Conservation (phyloP, 2,113 vertebrate genomes). For the Steatornis caripensis region DNA sequence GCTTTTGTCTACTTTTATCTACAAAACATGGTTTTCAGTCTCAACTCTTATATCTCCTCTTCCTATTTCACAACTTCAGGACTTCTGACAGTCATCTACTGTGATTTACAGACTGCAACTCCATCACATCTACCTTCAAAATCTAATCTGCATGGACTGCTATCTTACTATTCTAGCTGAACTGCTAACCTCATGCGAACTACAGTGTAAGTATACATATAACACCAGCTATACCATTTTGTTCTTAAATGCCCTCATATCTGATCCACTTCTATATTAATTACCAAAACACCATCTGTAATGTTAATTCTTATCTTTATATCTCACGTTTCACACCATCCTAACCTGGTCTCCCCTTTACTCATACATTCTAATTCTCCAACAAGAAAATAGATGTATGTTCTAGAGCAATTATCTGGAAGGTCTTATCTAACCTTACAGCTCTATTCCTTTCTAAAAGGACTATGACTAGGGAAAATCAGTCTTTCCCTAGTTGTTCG, state of each 20-base stretch:
- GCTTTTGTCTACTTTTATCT: not conserved
- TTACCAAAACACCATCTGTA: not conserved
- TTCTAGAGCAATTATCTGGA: not conserved
- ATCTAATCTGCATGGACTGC: not conserved
- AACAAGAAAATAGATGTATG: not conserved
- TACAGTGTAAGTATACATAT: too few species aligned
- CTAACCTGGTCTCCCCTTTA: not conserved
- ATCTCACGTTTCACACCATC: not conserved
- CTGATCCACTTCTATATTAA: not conserved
- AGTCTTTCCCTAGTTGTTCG: not conserved
- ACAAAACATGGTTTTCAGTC: not conserved
- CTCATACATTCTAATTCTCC: not conserved
- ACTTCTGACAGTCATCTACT: not conserved
- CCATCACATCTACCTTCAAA: not conserved
- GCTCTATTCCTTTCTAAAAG: not conserved
- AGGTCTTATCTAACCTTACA: not conserved
- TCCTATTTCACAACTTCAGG: not conserved
- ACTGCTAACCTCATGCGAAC: not conserved
- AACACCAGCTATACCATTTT: not conserved
- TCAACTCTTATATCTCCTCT: not conserved
- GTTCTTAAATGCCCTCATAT: not conserved
- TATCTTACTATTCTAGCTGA: not conserved
- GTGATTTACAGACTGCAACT: not conserved
- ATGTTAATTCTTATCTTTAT: not conserved
- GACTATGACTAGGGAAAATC: not conserved